phyloP scores from a whole-genome alignment of 2,113 vertebrate genomes.

The Pteropus alecto region DNA sequence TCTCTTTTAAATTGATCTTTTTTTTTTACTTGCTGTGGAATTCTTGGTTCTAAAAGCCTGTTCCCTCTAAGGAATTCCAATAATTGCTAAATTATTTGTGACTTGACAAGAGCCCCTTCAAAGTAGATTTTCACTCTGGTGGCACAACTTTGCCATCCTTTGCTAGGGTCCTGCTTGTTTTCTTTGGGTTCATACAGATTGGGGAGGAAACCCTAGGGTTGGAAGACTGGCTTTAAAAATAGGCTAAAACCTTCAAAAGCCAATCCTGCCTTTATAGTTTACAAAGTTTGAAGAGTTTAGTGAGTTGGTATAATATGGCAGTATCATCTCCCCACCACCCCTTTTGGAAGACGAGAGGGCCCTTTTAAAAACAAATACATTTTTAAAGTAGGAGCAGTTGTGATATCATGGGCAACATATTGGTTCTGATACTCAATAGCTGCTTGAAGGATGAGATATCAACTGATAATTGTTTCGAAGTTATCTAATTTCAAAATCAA shows the following conservation, averaged over 20 bases:
- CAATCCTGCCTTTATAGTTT: neutral
- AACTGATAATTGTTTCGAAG: neutral
- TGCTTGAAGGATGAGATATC: neutral
- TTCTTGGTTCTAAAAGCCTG: neutral
- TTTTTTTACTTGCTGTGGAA: neutral
- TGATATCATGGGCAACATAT: neutral
- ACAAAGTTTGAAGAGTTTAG: neutral
- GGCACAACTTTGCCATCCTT: neutral
- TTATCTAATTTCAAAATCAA: constrained; percentile 26
- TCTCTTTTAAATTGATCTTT: neutral
- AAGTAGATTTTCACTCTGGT: neutral
- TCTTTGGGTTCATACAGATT: neutral
- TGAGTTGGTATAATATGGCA: neutral
- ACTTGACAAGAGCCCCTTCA: neutral
- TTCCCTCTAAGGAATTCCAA: neutral
- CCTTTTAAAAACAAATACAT: neutral
- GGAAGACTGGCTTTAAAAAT: neutral
- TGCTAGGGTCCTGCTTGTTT: neutral
- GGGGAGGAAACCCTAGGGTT: neutral
- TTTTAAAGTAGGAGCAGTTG: neutral
- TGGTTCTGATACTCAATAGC: neutral
- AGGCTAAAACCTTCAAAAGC: neutral
- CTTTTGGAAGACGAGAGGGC: neutral
- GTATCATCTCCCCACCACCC: neutral
- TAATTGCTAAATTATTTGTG: neutral